Evolutionary conservation across 2,888 invertebrate species (phyloP).

Genomic region (Saturnia pavonia): DNA sequence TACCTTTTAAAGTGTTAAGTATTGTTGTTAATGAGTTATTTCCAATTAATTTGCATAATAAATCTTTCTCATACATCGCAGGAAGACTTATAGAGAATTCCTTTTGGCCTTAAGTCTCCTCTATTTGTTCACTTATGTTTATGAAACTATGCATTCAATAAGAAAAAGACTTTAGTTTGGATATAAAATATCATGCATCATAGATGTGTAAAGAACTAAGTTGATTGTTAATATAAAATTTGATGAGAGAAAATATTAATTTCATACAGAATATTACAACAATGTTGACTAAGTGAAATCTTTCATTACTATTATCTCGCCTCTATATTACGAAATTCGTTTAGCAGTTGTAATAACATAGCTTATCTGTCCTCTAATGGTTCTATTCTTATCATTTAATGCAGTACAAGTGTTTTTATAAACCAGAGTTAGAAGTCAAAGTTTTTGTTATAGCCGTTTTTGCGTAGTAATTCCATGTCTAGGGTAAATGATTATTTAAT

Average conservation of each 20-base stretch:
- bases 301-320: slow-evolving; percentile 20
- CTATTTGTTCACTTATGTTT: no score
- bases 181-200: no score
- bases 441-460: slow-evolving; percentile 22
- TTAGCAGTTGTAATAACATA: slow-evolving; percentile 26
- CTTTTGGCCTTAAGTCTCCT: no score
- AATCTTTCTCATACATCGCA: no score
- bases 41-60: no score
- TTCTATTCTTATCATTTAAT: slow-evolving; percentile 29
- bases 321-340: slow-evolving; percentile 29
- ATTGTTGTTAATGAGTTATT: no score
- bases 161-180: no score
- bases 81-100: no score
- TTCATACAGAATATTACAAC: slow-evolving; percentile 16
- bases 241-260: slow-evolving; percentile 19
- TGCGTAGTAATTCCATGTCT: slow-evolving; percentile 17
- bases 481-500: not conserved
- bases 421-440: slow-evolving; percentile 19
- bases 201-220: no score
- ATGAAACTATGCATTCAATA: no score
- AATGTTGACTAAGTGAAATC: slow-evolving; percentile 10
- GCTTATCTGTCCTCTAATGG: slow-evolving; percentile 31
- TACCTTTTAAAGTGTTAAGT: no score
- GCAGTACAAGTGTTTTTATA: slow-evolving; percentile 25
- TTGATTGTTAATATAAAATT: slow-evolving; percentile 28